Base-by-base conservation (phyloP, 2,113 vertebrate genomes). In the Tympanuchus pallidicinctus region DNA sequence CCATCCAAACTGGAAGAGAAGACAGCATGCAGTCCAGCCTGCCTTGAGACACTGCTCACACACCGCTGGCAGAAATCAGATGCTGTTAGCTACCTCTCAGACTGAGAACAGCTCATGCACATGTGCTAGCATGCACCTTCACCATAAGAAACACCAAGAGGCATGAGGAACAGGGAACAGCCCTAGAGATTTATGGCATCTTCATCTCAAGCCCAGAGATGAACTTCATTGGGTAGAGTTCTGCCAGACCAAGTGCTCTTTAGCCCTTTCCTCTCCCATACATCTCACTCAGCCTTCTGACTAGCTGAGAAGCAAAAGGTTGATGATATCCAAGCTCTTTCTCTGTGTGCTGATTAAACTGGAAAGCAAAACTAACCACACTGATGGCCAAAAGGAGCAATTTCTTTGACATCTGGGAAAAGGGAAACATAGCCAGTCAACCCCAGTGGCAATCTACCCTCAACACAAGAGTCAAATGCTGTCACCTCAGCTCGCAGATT, bases 1-100 rank as follows among this genome's bases (percentile, higher is more conserved):
- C 99, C 99, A 99, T 71, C 99, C 99, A 30, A 99, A 99, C 99
- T 99, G 97, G 63, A 92, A 77, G 92, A 93, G 95, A 95, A 85
- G 85, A 93, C 42, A 89, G 45, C 57, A 70, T 54, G 74, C 66
- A 80, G 72, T 64, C 59, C 69, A 45, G 50, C 80, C 78, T 56
- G 86, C 77, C 83, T 32, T 52, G 43, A 90, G 69, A n/a, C 88
- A 32, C 75, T 70, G 86, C 89, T 91, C 59, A 11, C 10, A 1
- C 81, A 17, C 2, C 11, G 8, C 63, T 34, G 61, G 63, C 12
- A 76, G 54, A 64, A 89, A 86, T 19, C 8, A 45, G 66, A 9
- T 13, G 42, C 90, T 5, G 54, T 22, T 7, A 64, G 82, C 66
- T 32, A 34, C 61, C 38, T 19, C 59, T 22, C 16, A 5, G 30